phyloP scores from a whole-genome alignment of 2,797 vertebrate species.

The Typhlichthys subterraneus region DNA sequence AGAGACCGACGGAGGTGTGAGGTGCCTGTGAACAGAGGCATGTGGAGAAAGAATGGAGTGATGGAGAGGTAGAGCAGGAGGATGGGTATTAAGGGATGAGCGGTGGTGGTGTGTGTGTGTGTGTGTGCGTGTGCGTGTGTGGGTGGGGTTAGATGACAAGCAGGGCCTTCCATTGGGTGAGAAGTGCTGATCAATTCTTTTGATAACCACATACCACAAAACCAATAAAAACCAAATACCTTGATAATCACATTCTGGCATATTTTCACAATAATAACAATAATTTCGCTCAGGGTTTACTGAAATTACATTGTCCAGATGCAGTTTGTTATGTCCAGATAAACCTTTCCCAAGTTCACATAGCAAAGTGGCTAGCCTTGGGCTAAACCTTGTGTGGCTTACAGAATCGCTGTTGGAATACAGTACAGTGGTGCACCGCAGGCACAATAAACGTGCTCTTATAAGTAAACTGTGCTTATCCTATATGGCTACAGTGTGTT shows the following conservation, averaged over 20 bases:
- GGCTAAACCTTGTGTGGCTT: slow-evolving; percentile 48
- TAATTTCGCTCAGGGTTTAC: neutral
- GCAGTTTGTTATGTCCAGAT: slow-evolving; percentile 3
- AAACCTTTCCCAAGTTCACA: neutral
- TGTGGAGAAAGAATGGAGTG: slow-evolving; percentile 18
- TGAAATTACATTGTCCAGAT: neutral
- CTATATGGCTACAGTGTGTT: slow-evolving; percentile 39
- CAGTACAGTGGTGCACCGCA: slow-evolving; percentile 37
- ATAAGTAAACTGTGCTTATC: slow-evolving; percentile 41
- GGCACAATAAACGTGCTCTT: slow-evolving; percentile 32
- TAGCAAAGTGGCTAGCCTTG: slow-evolving; percentile 15
- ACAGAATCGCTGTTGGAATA: slow-evolving; percentile 28
- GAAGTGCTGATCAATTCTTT: slow-evolving; percentile 22
- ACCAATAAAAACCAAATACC: slow-evolving; percentile 8
- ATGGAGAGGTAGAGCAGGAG: slow-evolving; percentile 29
- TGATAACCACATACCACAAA: slow-evolving; percentile 22
- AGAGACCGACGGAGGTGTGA: neutral
- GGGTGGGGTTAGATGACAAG: neutral
- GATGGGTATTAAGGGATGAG: slow-evolving; percentile 39
- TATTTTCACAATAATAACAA: neutral
- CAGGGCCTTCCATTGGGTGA: slow-evolving; percentile 53
- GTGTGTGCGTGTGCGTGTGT: too few relatives aligned
- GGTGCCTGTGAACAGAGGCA: neutral
- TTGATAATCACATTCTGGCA: neutral
- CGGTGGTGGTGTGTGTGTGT: slow-evolving; percentile 18